Conservation (phyloP, 2,797 vertebrate genomes). For the Rhodeus uyekii region DNA sequence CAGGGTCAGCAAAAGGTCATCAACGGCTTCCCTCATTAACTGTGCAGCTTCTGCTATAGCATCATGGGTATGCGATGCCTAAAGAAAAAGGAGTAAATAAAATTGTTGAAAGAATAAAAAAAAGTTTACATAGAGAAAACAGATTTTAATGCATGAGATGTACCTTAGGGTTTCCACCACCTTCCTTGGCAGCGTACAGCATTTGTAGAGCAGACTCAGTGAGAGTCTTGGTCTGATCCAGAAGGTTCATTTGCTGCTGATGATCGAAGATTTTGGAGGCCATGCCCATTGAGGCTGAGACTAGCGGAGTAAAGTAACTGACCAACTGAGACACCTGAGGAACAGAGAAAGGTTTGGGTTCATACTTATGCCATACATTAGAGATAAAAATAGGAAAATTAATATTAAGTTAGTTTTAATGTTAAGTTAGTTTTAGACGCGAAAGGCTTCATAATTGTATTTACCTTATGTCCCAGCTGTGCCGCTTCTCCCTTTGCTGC, state of each 20-base stretch:
- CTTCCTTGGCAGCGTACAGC: conserved; percentile 96
- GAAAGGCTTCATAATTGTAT: background rate
- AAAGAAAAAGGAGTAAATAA: background rate
- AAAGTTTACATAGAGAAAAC: background rate
- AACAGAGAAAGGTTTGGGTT: background rate
- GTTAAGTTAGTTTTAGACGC: background rate
- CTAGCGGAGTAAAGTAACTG: conserved; percentile 92
- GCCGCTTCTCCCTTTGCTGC: conserved; percentile 92
- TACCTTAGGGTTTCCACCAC: conserved; percentile 96
- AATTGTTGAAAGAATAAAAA: background rate
- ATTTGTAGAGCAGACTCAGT: conserved; percentile 95
- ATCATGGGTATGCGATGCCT: conserved; percentile 92
- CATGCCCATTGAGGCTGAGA: conserved; percentile 88
- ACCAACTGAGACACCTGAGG: conserved; percentile 90
- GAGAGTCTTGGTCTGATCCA: conserved; percentile 95
- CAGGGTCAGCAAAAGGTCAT: conserved; percentile 95
- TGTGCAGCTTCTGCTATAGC: conserved; percentile 92
- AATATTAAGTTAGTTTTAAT: too few species aligned
- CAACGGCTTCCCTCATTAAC: conserved; percentile 95
- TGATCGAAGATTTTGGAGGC: conserved; percentile 90
- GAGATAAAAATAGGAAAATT: background rate
- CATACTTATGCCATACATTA: background rate
- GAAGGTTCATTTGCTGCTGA: conserved; percentile 94
- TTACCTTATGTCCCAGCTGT: conserved; percentile 95
- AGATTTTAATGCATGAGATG: background rate